phyloP scores from a whole-genome alignment of 2,797 vertebrate genomes.

The Pangasius sanitwongsei region DNA sequence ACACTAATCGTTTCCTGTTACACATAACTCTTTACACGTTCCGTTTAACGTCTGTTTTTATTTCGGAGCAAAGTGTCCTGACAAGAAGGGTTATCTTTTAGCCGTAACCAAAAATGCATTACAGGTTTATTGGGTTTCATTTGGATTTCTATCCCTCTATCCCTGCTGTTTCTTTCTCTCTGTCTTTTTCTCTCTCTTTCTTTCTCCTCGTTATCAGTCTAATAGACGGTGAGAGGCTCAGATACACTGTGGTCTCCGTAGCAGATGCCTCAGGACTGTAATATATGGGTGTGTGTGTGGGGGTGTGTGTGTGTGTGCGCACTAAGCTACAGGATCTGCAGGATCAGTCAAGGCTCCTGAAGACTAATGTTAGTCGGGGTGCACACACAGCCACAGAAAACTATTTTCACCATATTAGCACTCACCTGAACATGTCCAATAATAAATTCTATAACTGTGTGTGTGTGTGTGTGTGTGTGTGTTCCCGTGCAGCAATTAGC shows the following conservation, averaged over 20 bases:
- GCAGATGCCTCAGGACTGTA: background rate
- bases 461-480: background rate
- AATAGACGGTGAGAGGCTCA: conserved; percentile 52
- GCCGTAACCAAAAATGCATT: conserved; percentile 4
- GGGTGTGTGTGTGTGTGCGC: background rate
- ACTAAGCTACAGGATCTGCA: background rate
- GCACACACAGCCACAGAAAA: background rate
- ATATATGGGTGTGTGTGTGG: conserved; percentile 10
- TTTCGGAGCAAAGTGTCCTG: background rate
- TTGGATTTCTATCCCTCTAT: conserved; percentile 16
- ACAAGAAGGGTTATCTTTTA: background rate
- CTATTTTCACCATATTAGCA: background rate
- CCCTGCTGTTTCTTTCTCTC: background rate
- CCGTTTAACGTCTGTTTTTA: background rate
- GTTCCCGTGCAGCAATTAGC: conserved; percentile 9
- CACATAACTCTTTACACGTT: background rate
- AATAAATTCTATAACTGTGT: background rate
- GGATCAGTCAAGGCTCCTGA: background rate
- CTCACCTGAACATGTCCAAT: background rate
- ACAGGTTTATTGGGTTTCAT: conserved; percentile 1
- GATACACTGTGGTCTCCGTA: background rate
- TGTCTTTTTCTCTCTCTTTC: conserved; percentile 2
- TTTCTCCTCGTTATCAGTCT: background rate
- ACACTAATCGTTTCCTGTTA: background rate
- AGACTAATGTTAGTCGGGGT: background rate